Conservation (phyloP, 2,797 vertebrate genomes). For the Iguana delicatissima region DNA sequence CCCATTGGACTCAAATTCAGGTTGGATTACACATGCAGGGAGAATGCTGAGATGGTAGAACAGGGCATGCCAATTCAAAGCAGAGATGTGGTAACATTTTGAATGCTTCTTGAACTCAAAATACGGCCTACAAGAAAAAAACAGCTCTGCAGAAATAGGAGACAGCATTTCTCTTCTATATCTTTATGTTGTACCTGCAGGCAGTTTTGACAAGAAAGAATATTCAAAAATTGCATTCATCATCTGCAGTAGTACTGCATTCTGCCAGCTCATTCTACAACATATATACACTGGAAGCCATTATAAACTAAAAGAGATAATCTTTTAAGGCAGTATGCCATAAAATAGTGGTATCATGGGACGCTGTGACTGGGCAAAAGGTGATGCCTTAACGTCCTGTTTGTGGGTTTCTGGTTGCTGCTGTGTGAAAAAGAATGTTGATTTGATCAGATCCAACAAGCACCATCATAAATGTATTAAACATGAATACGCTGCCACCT, state of each 20-base stretch:
- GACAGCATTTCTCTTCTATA: not conserved
- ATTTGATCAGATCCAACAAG: not conserved
- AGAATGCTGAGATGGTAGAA: not conserved
- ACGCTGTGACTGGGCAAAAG: not conserved
- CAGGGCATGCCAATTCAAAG: not conserved
- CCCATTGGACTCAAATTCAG: not conserved
- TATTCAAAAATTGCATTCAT: not conserved
- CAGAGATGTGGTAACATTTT: not conserved
- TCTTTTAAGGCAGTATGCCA: not conserved
- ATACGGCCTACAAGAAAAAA: not conserved
- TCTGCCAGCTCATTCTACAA: not conserved
- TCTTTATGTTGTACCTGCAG: not conserved
- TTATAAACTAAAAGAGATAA: not conserved
- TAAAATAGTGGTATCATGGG: not conserved
- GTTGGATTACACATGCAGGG: not conserved
- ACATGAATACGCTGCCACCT: constrained; percentile 5
- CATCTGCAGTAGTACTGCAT: not conserved
- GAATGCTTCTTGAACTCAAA: not conserved
- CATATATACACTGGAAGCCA: not conserved
- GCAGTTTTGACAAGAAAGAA: not conserved
- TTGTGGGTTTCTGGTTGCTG: not conserved
- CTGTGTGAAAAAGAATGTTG: not conserved
- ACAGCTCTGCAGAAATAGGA: not conserved
- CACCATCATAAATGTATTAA: not conserved
- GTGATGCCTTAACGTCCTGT: not conserved